phyloP scores from a whole-genome alignment of 2,888 invertebrate species.

The Metopia argyrocephala region DNA sequence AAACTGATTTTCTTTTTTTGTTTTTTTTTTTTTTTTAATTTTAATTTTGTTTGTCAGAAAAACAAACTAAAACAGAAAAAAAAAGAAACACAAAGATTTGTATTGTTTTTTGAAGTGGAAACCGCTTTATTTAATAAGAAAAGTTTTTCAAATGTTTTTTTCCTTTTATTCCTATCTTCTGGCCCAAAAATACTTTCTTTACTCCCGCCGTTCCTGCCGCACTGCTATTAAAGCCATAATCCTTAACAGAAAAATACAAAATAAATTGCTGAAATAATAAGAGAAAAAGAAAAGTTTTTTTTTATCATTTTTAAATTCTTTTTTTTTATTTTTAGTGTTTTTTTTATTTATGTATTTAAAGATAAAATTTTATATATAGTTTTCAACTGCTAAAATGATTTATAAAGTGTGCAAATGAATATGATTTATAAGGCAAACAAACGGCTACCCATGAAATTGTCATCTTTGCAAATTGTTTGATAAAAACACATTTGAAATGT shows the following conservation, averaged over 20 bases:
- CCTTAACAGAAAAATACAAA: neutral
- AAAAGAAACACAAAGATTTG: constrained; percentile 3
- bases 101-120: constrained; percentile 57
- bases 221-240: neutral
- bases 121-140: constrained; percentile 61
- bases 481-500: constrained; percentile 3
- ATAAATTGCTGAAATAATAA: neutral
- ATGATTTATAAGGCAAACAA: constrained; percentile 44
- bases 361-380: constrained; percentile 33
- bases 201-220: neutral
- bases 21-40: no score
- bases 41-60: no score
- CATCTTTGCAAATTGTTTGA: constrained; percentile 2
- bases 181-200: neutral
- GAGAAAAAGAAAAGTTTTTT: constrained; percentile 9
- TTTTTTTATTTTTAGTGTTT: constrained; percentile 16
- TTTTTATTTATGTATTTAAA: constrained; percentile 6
- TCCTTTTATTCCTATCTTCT: neutral
- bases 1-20: neutral
- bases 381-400: constrained; percentile 38
- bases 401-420: constrained; percentile 42
- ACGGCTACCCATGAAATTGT: constrained; percentile 1
- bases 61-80: constrained; percentile 7
- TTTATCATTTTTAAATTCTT: neutral
- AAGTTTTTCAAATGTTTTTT: constrained; percentile 40